A percentile compares a stretch with the other conserved stretches of the same genome.
Conservation (phyloP, 2,113 vertebrate genomes). For the Psettodes erumei region DNA sequence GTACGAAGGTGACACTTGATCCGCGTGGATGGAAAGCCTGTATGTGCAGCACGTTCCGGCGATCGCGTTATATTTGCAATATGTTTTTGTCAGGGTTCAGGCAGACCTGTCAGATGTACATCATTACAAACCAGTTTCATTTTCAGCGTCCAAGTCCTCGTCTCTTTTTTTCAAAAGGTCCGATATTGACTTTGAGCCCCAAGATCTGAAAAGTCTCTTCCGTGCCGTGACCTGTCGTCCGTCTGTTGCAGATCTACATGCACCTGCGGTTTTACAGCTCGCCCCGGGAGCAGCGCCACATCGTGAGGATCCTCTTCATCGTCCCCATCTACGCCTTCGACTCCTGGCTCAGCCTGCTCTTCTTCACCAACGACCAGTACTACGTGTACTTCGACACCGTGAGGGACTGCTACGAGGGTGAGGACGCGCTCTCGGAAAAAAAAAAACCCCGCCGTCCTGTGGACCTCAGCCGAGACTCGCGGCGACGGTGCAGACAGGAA, state of each 20-base stretch:
- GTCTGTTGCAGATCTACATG: constrained; percentile 94
- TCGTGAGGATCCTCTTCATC: constrained; percentile 98
- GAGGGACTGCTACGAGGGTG: constrained; percentile 98
- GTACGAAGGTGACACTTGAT: constrained; percentile 24
- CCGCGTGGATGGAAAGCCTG: neutral
- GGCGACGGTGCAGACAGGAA: neutral
- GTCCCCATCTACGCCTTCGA: constrained; percentile 98
- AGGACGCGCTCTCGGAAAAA: constrained; percentile 36
- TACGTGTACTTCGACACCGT: constrained; percentile 99
- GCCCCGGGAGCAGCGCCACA: constrained; percentile 96
- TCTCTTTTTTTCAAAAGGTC: neutral
- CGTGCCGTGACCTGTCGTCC: too few species aligned
- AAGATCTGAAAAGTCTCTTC: neutral
- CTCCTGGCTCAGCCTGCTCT: constrained; percentile 98
- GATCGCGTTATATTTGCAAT: too few species aligned
- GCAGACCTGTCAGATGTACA: too few species aligned
- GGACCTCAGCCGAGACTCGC: neutral
- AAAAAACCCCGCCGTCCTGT: too few species aligned
- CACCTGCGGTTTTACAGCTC: constrained; percentile 96
- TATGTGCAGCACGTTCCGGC: constrained; percentile 18
- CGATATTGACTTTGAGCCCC: too few species aligned
- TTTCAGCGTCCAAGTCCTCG: neutral
- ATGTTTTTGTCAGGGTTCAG: too few species aligned
- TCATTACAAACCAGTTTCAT: neutral
- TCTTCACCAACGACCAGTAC: constrained; percentile 99